Base-by-base conservation (phyloP, 2,797 vertebrate species). In the Cryptoblepharus egeriae region DNA sequence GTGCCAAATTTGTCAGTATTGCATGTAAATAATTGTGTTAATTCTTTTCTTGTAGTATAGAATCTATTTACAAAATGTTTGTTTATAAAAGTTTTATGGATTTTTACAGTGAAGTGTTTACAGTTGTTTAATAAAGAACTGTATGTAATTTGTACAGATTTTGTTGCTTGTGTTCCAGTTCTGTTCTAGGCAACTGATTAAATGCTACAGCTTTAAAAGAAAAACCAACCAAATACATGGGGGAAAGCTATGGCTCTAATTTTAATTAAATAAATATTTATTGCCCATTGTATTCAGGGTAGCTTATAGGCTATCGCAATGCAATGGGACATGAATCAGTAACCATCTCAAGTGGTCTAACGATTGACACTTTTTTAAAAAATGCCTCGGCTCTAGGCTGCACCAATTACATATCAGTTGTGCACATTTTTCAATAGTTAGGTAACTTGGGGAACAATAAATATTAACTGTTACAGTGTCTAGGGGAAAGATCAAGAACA, bases 21-120 rank as follows among this genome's bases (percentile, higher is more conserved):
- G 95, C 96, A 96, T 98, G 98, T 99, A 98, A 97, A 98, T 99
- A 98, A 96, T 94, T 96, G 94, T 97, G 95, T 96, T 95, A 93
- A 95, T 95, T 96, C 95, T 96, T 96, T 96, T 95, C 96, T 94
- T 97, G 96, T 96, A 96, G 96, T 84, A 97, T 96, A 96, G 95
- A 96, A 93, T 96, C 96, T 95, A 96, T 97, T 97, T 97, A 95
- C 95, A 97, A 96, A 96, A 96, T 94, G 94, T 96, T 96, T 96
- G 96, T 97, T 96, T 97, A 96, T 96, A 96, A 96, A 84, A 95
- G 96, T 96, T 96, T 97, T 97, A 96, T 95, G 95, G 96, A 95
- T 97, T 97, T 97, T 97, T 97, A 98, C 97, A 97, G 96, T 97
- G 97, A 97, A 97, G 97, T 98, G 97, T 98, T 98, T 97, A 98